These are phyloP conservation scores for Epizoanthus illoricatus DNA, from an alignment of 92 coral and sea anemone species.

Conservation along the genomic window DNA sequence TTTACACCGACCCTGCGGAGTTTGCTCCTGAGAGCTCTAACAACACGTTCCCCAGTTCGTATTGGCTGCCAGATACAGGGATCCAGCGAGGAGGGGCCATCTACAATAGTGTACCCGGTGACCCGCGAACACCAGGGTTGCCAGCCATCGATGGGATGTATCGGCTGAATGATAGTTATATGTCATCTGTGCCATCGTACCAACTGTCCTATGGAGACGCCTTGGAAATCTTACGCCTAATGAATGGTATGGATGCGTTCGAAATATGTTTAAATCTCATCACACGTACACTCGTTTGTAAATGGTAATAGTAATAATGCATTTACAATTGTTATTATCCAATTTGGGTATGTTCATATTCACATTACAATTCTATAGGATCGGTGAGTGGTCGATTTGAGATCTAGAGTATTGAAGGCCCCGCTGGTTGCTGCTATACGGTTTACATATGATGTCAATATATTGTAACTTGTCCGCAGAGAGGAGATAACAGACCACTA, in stretches of 20 bases:
- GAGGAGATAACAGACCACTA: too few relatives aligned
- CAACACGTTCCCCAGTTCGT: conserved; percentile 70
- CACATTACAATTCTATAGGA: too few relatives aligned
- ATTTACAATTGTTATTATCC: too few relatives aligned
- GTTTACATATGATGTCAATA: too few relatives aligned
- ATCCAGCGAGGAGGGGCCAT: conserved; percentile 82
- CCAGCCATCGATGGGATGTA: conserved; percentile 86
- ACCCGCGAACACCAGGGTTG: conserved; percentile 81
- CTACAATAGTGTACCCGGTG: conserved; percentile 65
- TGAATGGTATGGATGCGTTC: conserved; percentile 63
- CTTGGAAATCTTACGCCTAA: conserved; percentile 56
- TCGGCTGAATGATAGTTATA: conserved; percentile 50
- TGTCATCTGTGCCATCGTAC: conserved; percentile 75
- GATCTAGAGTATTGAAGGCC: too few relatives aligned
- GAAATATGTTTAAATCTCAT: too few relatives aligned
- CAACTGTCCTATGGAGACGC: conserved; percentile 83
- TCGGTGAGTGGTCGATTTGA: too few relatives aligned
- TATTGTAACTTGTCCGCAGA: too few relatives aligned
- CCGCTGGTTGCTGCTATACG: too few relatives aligned
- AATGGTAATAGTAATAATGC: too few relatives aligned
- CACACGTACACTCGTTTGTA: too few relatives aligned
- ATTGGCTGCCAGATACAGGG: conserved; percentile 95
- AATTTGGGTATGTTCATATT: too few relatives aligned
- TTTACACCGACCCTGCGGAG: conserved; percentile 89
- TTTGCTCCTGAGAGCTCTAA: conserved; percentile 79